A percentile compares a stretch with the other conserved stretches of the same genome.
Conservation (phyloP, 2,797 vertebrate species). For the Scomberomorus guttatus region DNA sequence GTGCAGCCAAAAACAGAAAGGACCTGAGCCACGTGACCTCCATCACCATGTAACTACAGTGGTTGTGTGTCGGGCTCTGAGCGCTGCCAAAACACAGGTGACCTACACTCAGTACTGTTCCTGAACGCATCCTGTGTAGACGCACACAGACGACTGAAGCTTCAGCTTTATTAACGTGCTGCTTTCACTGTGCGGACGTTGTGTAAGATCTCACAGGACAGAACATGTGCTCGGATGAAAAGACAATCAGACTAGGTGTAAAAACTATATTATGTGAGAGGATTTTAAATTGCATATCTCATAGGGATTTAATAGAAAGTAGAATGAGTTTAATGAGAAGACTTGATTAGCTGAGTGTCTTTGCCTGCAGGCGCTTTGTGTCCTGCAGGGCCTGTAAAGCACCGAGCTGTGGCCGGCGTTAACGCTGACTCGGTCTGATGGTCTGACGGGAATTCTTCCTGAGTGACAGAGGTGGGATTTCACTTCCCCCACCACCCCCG, state of each 20-base stretch:
- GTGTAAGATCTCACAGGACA: too few relatives aligned
- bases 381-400: conserved; percentile 2
- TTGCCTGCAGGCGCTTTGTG: background rate
- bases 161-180: too few relatives aligned
- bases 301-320: conserved; percentile 2
- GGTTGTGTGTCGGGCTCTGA: too few relatives aligned
- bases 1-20: too few relatives aligned
- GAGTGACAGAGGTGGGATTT: conserved; percentile 46
- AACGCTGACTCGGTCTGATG: background rate
- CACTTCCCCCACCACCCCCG: background rate
- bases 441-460: conserved; percentile 34
- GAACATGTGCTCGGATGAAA: too few relatives aligned
- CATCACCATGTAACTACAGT: too few relatives aligned
- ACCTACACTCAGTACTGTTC: too few relatives aligned
- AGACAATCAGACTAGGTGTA: background rate
- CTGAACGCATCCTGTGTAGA: too few relatives aligned
- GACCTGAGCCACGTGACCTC: too few relatives aligned
- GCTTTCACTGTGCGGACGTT: too few relatives aligned
- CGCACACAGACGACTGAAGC: too few relatives aligned
- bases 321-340: conserved; percentile 9
- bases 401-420: background rate
- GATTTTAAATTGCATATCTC: background rate
- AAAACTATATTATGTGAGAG: background rate
- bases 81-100: too few relatives aligned
- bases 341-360: background rate